These are phyloP conservation scores for Glareola pratincola DNA, from an alignment of 2,113 vertebrate genomes.

Conservation along the genomic window DNA sequence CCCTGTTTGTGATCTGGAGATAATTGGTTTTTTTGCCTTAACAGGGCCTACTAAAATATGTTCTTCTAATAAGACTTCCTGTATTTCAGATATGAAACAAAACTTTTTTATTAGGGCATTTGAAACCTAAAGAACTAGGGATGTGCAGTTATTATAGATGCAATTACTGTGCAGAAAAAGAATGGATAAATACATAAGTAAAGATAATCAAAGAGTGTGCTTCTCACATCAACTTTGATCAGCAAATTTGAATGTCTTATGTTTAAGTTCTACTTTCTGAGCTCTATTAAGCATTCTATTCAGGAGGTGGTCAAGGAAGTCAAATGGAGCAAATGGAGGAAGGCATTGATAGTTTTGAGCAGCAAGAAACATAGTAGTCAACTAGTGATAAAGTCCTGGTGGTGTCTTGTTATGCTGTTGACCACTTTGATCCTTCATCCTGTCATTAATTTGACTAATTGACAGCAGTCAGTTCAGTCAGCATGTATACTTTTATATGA, in stretches of 20 bases:
- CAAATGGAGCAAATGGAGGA: not conserved
- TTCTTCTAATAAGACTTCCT: not conserved
- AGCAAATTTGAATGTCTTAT: not conserved
- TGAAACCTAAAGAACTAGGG: not conserved
- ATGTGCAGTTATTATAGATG: not conserved
- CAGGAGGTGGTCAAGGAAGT: not conserved
- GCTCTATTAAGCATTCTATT: not conserved
- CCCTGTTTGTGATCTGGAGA: not conserved
- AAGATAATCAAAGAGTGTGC: not conserved
- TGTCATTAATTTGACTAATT: not conserved
- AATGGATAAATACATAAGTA: not conserved
- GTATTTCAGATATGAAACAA: not conserved
- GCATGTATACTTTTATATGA: not conserved
- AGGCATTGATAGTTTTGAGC: too few relatives aligned
- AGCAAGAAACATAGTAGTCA: not conserved
- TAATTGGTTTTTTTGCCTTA: not conserved
- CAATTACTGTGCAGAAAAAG: not conserved
- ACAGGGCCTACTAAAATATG: not conserved
- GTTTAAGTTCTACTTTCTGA: not conserved
- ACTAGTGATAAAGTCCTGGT: not conserved
- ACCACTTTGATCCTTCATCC: not conserved
- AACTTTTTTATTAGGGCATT: not conserved
- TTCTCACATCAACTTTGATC: not conserved
- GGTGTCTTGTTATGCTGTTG: not conserved
- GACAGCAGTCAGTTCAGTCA: not conserved